Base-by-base conservation (phyloP, 2,888 invertebrate species). In the Agrotis puta region DNA sequence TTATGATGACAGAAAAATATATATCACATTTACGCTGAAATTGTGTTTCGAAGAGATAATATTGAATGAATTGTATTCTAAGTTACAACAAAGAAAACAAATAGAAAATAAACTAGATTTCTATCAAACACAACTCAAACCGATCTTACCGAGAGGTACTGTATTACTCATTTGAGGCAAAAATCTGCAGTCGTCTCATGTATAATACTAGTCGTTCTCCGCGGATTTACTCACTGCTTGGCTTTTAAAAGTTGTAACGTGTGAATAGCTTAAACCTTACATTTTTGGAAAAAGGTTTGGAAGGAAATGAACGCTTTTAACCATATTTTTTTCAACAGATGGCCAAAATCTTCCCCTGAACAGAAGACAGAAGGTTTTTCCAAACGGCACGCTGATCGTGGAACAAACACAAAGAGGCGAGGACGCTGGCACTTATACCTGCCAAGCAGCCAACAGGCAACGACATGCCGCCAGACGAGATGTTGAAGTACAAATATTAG, bases 381-480 rank as follows among this genome's bases (percentile, higher is more conserved):
- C 97, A 43, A 98, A 99, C 90, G 99, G 99, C 50, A 98, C 98
- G 14, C 95, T 99, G 81, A 97, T 98, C 70, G 98, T 99, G 72
- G 98, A 98, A 90, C 98, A 98, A 90, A 98, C 99, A 62, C 98
- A 98, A 92, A 97, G 98, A 64, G 97, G 97, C 61, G 98, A 98
- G 88, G 99, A 99, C 92, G 98, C 98, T 14, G 99, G 99, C 65
- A 98, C 98, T 16, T 99, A 99, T 94, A 98, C 98, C 61, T 99
- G 99, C 92, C 98, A 98, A 87, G 99, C 99, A 0, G 97, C 97
- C 79, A 98, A 98, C 92, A 97, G 98, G 81, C 98, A 98, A 90
- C 97, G 98, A 74, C 97, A 98, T 88, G 97, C 98, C 2, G 98
- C 98, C 27, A 96, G 98, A 77, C 94, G 97, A 64, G 97, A 98